Base-by-base conservation (phyloP, 2,797 vertebrate genomes). In the Sebastes vulpes region DNA sequence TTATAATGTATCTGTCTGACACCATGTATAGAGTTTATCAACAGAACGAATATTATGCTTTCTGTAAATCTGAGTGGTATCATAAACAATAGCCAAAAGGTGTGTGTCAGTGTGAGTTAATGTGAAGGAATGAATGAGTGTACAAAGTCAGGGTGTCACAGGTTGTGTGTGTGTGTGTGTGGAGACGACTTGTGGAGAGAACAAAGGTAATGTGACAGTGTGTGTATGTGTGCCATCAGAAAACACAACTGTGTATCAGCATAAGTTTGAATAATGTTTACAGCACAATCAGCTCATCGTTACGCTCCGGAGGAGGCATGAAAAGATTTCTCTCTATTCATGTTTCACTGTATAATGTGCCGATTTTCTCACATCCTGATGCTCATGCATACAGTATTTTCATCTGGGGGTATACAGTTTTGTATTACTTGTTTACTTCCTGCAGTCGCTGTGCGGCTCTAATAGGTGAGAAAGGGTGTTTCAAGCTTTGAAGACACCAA, bases 221-320 rank as follows among this genome's bases (percentile, higher is more conserved):
- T 59, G 60, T 71, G 26, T 35, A 1, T 48, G 12, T 20, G 65
- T 25, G 25, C 20, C 28, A 70, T 64, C 26, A 48, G 25, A 38
- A 26, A 71, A 46, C 42, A 46, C 42, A 20, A 72, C 42, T 9
- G 2, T 38, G 23, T 52, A 46, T 72, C 29, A 61, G 65, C 58
- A 73, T 23, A 60, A 23, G 57, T 75, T 46, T 0, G 6, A 73
- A 79, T 61, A 63, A 65, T 72, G 52, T 84, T 74, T 83, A 72
- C 56, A 28, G 58, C 53, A 75, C 57, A 64, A 80, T 75, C 59
- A 64, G 26, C 38, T 82, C 46, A 64, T 74, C 57, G 77, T 63
- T 50, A 70, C 11, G 9, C 78, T 75, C 60, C 75, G 61, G 56
- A 50, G 58, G 70, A 79, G 53, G 29, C 66, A 79, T 77, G 12